Conservation (phyloP, 2,113 vertebrate species). For the Oreotrochilus melanogaster region DNA sequence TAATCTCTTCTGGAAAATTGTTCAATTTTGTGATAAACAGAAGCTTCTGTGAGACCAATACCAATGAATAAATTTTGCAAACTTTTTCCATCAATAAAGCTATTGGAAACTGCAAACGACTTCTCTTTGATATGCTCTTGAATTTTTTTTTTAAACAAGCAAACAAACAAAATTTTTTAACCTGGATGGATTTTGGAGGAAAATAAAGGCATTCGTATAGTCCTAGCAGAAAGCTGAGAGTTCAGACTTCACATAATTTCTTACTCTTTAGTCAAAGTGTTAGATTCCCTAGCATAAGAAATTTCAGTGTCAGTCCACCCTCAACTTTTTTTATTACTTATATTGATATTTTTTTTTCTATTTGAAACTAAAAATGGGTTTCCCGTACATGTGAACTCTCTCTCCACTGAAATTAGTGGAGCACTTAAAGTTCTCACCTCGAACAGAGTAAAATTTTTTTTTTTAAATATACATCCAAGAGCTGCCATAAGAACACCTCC, state of each 20-base stretch:
- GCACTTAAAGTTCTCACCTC: background rate
- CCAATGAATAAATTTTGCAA: background rate
- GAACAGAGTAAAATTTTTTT: background rate
- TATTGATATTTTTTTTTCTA: background rate
- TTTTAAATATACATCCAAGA: rapidly evolving
- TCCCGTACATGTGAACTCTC: background rate
- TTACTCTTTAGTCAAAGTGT: background rate
- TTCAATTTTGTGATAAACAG: background rate
- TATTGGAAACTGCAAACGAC: background rate
- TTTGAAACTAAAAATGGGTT: background rate
- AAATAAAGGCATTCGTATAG: background rate
- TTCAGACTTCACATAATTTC: background rate
- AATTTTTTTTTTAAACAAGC: background rate
- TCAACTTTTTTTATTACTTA: background rate
- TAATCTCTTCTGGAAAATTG: background rate
- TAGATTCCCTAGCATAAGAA: background rate
- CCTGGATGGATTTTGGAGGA: background rate
- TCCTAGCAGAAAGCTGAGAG: background rate
- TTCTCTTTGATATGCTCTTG: background rate
- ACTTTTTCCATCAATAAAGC: background rate
- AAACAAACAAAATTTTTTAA: no score
- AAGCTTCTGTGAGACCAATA: background rate
- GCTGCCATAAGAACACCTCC: background rate
- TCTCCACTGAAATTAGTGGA: background rate
- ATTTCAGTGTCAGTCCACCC: background rate